Percentiles rank a stretch among this genome's conserved stretches.
Evolutionary conservation across 2,888 invertebrate genomes (phyloP).

Genomic region (Agriopis marginaria): DNA sequence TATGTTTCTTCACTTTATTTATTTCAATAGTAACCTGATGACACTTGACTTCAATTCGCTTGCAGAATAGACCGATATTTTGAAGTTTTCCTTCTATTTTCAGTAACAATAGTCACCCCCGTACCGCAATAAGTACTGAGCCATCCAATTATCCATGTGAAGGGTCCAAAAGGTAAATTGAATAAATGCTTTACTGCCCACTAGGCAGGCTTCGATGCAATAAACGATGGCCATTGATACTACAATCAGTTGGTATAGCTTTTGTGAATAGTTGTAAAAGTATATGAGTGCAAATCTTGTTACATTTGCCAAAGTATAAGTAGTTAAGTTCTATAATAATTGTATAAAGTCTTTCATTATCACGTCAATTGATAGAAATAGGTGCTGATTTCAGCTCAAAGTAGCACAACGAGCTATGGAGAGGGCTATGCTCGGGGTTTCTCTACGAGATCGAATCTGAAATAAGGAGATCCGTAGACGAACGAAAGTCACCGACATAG

Average conservation of each 20-base stretch:
- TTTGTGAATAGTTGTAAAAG: conserved; percentile 11
- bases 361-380: not conserved
- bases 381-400: too few species aligned
- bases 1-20: too few species aligned
- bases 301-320: conserved; percentile 2
- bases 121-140: conserved; percentile 57
- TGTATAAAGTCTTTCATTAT: not conserved
- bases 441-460: too few species aligned
- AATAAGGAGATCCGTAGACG: too few species aligned
- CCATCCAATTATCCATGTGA: conserved; percentile 78
- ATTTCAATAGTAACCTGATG: too few species aligned
- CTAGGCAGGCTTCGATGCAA: conserved; percentile 40
- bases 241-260: conserved; percentile 6
- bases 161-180: conserved; percentile 76
- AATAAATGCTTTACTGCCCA: conserved; percentile 70
- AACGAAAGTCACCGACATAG: too few species aligned
- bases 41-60: too few species aligned
- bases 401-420: too few species aligned
- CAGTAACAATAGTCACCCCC: conserved; percentile 13
- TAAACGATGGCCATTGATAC: conserved; percentile 23
- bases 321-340: not conserved
- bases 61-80: too few species aligned
- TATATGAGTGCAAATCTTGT: conserved; percentile 10
- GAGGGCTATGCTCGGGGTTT: too few species aligned
- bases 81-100: too few species aligned